A percentile compares a stretch with the other conserved stretches of the same genome.
Evolutionary conservation across 2,113 vertebrate genomes (phyloP).

Genomic region (Nothocercus nigrocapillus): DNA sequence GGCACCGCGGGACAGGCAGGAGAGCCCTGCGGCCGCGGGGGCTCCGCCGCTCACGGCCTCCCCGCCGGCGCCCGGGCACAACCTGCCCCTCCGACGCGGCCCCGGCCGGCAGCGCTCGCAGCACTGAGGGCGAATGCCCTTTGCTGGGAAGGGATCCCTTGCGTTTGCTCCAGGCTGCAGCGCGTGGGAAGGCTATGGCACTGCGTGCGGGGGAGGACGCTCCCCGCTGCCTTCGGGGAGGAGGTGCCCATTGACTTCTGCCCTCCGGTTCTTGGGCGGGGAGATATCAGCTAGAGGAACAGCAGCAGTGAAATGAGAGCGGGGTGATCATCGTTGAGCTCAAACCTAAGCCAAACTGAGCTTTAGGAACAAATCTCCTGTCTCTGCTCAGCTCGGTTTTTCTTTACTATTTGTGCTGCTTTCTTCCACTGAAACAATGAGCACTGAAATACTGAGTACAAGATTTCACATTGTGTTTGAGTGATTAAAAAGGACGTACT

Average conservation of each 20-base stretch:
- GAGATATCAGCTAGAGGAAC: neutral
- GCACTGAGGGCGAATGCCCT: no score
- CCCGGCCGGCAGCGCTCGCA: no score
- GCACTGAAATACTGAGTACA: neutral
- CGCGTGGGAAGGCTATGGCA: neutral
- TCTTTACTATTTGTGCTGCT: neutral
- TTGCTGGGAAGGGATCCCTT: no score
- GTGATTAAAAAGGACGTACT: neutral
- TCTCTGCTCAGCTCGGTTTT: neutral
- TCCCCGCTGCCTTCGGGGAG: neutral
- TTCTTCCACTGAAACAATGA: neutral
- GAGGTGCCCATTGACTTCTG: neutral
- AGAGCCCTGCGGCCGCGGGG: no score
- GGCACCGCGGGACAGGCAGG: no score
- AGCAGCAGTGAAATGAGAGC: neutral
- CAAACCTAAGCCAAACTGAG: neutral
- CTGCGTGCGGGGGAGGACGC: fast-evolving
- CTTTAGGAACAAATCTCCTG: neutral
- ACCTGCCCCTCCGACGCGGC: no score
- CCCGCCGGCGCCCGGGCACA: no score
- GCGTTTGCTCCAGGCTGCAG: no score
- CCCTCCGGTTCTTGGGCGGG: neutral
- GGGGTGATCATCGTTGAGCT: neutral
- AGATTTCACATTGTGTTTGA: neutral
- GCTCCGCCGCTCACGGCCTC: no score